Evolutionary conservation across 1,140 invertebrate species (phyloP), one percentile per base, ranked within the genome.

Genomic region (Macrosteles quadrilineatus): DNA sequence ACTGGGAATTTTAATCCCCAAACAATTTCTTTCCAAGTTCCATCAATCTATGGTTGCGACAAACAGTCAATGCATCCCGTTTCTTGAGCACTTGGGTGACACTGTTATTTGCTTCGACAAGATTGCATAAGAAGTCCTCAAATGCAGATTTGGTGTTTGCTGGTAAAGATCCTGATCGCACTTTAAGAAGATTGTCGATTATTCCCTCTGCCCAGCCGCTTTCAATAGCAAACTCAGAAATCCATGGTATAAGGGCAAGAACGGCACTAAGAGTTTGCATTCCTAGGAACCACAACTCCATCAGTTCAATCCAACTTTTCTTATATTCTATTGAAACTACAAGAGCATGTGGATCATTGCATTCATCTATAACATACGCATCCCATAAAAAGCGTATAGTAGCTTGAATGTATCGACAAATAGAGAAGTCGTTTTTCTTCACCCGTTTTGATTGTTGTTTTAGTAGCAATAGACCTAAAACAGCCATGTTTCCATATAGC

Each of bases 151-250:
- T 93, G 0, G 94, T 89, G 77, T 92, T 94, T 0, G 90, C 85
- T 17, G 91, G 90, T 27, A 96, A 80, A 17, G 89, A 88, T 50
- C 92, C 92, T 73, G 91, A 85, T 79, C 91, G 91, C 0, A 95
- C 92, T 82, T 92, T 90, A 59, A 86, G 87, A 43, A 96, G 82
- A 64, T 89, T 90, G 72, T 90, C 87, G 29, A 95, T 85, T 69
- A 95, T 95, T 14, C 92, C 93, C 77, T 94, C 88, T 0, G 91
- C 89, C 92, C 93, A 97, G n/a, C 94, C 94, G 77, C 92, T 94
- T 75, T 96, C 94, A 69, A 95, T 88, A 0, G 91, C 89, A 81
- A 96, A 97, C 75, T 95, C 91, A 0, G 92, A 92, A 21, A 96
- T 87, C 94, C 94, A 96, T 1, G 93, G 92, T 57, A 95, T 86